Evolutionary conservation across 2,797 vertebrate species (phyloP), one percentile per base, ranked within the genome.

Genomic region (Pagetopsis macropterus): DNA sequence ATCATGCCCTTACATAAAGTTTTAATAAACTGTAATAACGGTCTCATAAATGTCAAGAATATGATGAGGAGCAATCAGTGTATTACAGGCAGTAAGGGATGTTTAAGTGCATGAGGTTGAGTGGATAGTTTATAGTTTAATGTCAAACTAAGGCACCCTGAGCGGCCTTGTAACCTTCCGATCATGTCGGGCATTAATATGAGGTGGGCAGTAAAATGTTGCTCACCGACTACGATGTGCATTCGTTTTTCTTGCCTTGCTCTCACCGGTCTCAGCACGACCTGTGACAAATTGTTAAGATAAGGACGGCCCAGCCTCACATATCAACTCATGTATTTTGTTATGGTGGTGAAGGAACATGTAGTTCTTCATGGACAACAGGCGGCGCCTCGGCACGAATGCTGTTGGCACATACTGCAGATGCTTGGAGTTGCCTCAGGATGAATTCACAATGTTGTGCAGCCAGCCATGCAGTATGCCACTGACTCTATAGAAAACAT

Each of bases 41-140:
- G 44, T 70, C 45, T 78, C 45, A 52, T 83, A 80, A 80, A 83
- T 70, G 78, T 70, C 70, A 76, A 58, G 46, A 54, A 37, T 78
- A 44, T 65, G 55, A 72, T 65, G 55, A 56, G 63, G 45, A 48
- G 57, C 27, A 23, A 49, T 52, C 46, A 13, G 19, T 56, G 15
- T 49, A 6, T 75, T 65, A 72, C 52, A 57, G 37, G 31, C 69
- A 41, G 45, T 46, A 46, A 46, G 50, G 21, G 23, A 23, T 62
- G 23, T 81, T 74, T 68, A 79, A 67, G 70, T 70, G 58, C 52
- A 50, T n/a, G 21, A 45, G 51, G 31, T 57, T 75, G 51, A 81
- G 56, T 21, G 46, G 59, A 62, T 37, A n/a, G 17, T 68, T 74
- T 72, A 62, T 77, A 64, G 57, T 72, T 56, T 43, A 57, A 62